phyloP scores from a whole-genome alignment of 2,113 vertebrate species.

The Castor canadensis region DNA sequence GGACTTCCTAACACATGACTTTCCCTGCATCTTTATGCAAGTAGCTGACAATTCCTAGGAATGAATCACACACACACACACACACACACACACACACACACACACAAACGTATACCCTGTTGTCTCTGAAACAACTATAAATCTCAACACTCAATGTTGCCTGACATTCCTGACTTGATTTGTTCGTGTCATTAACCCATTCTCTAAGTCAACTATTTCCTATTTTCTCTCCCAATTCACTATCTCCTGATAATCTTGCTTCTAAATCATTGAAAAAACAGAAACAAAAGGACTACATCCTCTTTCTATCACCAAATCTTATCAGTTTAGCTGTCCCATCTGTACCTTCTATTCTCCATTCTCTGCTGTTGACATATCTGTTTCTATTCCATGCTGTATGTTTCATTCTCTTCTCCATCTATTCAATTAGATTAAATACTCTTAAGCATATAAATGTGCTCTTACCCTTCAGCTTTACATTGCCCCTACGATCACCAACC shows the following conservation, averaged over 20 bases:
- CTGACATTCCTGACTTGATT: not conserved
- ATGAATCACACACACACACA: no score
- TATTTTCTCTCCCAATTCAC: not conserved
- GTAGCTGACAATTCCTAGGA: not conserved
- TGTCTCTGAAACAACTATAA: not conserved
- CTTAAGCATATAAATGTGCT: not conserved
- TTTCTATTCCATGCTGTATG: not conserved
- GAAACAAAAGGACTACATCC: not conserved
- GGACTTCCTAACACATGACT: not conserved
- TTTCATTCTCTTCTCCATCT: not conserved
- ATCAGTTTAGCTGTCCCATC: not conserved
- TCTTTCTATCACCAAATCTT: not conserved
- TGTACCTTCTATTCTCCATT: not conserved
- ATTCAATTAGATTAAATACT: not conserved
- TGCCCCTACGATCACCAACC: not conserved
- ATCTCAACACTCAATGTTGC: not conserved
- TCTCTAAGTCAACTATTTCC: not conserved
- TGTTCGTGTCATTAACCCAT: not conserved
- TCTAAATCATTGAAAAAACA: not conserved
- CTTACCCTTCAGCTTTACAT: not conserved
- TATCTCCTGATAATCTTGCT: not conserved
- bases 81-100: not conserved
- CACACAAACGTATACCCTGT: not conserved
- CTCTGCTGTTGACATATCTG: not conserved
- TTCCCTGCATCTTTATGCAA: not conserved